A percentile compares a stretch with the other conserved stretches of the same genome.
Conservation (phyloP, 2,888 invertebrate species). For the Coleophora flavipennella region DNA sequence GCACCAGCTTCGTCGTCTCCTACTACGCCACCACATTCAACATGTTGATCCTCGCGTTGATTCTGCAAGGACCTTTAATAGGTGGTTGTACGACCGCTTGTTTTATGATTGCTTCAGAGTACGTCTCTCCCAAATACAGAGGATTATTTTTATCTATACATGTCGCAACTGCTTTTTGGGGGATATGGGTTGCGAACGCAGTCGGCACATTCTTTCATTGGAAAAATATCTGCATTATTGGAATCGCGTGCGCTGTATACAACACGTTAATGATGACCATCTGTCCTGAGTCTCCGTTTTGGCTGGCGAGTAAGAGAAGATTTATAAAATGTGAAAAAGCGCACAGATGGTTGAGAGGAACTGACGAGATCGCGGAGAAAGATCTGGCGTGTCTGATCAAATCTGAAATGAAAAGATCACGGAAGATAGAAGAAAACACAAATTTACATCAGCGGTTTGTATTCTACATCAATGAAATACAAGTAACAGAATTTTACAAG, state of each 20-base stretch:
- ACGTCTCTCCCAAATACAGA: constrained; percentile 12
- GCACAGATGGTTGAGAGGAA: constrained; percentile 17
- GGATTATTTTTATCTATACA: constrained; percentile 15
- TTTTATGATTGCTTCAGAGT: constrained; percentile 2
- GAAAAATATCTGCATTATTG: constrained; percentile 11
- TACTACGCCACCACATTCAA: constrained; percentile 21
- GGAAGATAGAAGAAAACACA: too few relatives aligned
- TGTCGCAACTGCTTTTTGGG: constrained; percentile 14
- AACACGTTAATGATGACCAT: too few relatives aligned
- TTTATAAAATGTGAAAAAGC: constrained; percentile 12
- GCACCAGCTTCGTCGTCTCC: too few relatives aligned
- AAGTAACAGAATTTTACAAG: constrained; percentile 1
- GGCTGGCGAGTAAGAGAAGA: constrained; percentile 14
- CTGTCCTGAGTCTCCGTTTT: constrained; percentile 18
- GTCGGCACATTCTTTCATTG: too few relatives aligned
- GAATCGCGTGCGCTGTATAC: constrained; percentile 3
- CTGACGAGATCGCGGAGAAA: background rate
- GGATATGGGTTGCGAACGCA: constrained; percentile 18
- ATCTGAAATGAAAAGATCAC: background rate
- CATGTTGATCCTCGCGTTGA: constrained; percentile 26
- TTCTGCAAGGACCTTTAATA: constrained; percentile 25
- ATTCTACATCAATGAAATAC: background rate
- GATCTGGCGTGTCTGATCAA: background rate
- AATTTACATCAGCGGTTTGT: background rate
- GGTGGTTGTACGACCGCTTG: constrained; percentile 6